Evolutionary conservation across 1,140 invertebrate species (phyloP), one percentile per base, ranked within the genome.

Genomic region (Centruroides sculpturatus): DNA sequence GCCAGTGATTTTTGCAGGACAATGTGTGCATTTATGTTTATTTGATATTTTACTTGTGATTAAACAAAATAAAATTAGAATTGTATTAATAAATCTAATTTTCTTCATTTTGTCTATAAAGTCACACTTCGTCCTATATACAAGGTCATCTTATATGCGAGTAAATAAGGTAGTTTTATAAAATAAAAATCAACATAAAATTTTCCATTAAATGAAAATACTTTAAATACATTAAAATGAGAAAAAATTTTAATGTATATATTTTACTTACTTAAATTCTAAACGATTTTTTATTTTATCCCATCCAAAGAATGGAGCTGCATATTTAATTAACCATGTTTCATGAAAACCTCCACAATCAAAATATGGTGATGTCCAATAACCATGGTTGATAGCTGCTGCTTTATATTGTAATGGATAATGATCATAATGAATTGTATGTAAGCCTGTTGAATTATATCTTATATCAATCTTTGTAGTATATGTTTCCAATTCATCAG

Each of bases 261-360:
- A 23, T 23, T 49, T 9, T 49, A 83, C 86, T 87, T 76, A 92
- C 89, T 94, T 93, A 76, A 95, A 94, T 80, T 94, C 89, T 65
- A 94, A 76, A 75, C 87, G 88, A 35, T 82, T 83, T 79, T 87
- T 89, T 55, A 98, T 80, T 72, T 84, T 87, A 73, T 97, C 92
- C 85, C 87, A 92, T 58, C 94, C 94, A 75, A 99, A 99, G 81
- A 98, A 98, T 57, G 94, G 94, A 57, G 85, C 85, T 56, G 89
- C 85, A 79, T 97, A 98, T 49, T 89, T 92, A 64, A 98, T 82
- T 65, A 96, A 81, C 95, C 94, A 98, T 13, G 66, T 56, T 35
- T 70, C 67, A 41, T 75, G 68, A 6, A 73, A 88, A 49, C 90
- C 92, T 68, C 87, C 79, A 77, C 95, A 98, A 77, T 97, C 92